Conservation (phyloP, 2,888 invertebrate genomes). For the Lasioglossum zephyrum region DNA sequence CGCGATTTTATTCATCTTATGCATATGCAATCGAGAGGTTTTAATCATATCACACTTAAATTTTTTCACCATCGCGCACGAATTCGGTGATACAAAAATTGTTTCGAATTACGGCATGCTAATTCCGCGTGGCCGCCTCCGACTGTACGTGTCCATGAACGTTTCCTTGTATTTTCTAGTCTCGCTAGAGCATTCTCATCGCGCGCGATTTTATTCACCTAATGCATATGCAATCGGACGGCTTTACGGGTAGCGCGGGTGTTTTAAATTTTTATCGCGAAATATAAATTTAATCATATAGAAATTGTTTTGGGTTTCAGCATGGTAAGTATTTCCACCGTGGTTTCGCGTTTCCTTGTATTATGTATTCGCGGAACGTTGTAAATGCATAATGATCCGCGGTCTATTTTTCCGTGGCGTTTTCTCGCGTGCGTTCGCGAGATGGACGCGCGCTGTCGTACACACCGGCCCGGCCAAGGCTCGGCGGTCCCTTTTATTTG, state of each 20-base stretch:
- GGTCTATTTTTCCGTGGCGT: neutral
- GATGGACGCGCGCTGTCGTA: neutral
- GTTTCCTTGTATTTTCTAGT: neutral
- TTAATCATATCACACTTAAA: neutral
- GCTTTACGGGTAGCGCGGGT: neutral
- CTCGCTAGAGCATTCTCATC: neutral
- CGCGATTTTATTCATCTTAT: neutral
- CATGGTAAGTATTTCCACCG: neutral
- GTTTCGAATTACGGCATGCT: neutral
- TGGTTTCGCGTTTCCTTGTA: neutral
- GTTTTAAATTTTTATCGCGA: neutral
- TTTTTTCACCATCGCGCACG: neutral
- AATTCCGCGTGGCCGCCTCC: neutral
- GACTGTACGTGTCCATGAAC: neutral
- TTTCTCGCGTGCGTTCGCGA: neutral
- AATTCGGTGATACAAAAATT: neutral
- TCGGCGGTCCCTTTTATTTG: slow-evolving; percentile 1
- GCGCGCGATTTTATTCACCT: neutral
- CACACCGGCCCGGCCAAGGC: neutral
- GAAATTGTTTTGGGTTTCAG: neutral
- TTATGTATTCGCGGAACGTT: neutral
- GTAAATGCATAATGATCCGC: neutral
- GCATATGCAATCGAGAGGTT: neutral
- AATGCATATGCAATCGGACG: neutral
- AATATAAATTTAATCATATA: neutral